Evolutionary conservation across 92 coral and sea anemone species (phyloP).

Genomic region (Phenganax marumi): DNA sequence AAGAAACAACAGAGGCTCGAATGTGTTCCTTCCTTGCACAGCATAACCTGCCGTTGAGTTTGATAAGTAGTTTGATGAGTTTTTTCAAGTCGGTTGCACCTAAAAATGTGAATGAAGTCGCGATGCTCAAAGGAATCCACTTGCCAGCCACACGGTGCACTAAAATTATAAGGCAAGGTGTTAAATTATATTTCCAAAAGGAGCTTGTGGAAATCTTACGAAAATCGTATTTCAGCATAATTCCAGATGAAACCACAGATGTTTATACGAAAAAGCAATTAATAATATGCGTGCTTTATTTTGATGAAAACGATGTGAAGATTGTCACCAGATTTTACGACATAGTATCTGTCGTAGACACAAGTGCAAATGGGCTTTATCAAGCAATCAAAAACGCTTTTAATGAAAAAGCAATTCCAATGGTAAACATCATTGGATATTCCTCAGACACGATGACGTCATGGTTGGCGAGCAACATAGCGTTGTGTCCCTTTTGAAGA

Average conservation of each 20-base stretch:
- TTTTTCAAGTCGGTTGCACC: slow-evolving; percentile 10
- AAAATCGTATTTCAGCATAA: not conserved
- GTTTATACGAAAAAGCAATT: slow-evolving; percentile 14
- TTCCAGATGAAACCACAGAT: slow-evolving; percentile 22
- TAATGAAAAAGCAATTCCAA: not conserved
- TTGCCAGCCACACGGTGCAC: too few species aligned
- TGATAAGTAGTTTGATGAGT: slow-evolving; percentile 1
- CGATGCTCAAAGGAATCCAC: too few species aligned
- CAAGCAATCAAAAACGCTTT: slow-evolving; percentile 17
- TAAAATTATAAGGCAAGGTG: too few species aligned
- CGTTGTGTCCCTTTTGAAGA: slow-evolving; percentile 3
- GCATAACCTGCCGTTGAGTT: too few species aligned
- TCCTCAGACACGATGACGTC: slow-evolving; percentile 11
- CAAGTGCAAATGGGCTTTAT: slow-evolving; percentile 1
- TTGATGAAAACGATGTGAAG: slow-evolving; percentile 1
- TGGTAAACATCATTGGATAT: not conserved
- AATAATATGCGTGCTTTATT: slow-evolving; percentile 4
- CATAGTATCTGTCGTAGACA: slow-evolving; percentile 9
- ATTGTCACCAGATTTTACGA: slow-evolving; percentile 12
- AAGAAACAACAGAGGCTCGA: slow-evolving; percentile 17
- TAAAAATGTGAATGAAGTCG: too few species aligned
- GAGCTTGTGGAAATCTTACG: slow-evolving; percentile 14
- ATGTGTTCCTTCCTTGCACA: slow-evolving; percentile 11
- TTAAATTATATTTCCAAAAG: too few species aligned
- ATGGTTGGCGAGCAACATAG: slow-evolving; percentile 13